Evolutionary conservation across 2,113 vertebrate species (phyloP), one percentile per base, ranked within the genome.

Genomic region (Saccopteryx leptura): DNA sequence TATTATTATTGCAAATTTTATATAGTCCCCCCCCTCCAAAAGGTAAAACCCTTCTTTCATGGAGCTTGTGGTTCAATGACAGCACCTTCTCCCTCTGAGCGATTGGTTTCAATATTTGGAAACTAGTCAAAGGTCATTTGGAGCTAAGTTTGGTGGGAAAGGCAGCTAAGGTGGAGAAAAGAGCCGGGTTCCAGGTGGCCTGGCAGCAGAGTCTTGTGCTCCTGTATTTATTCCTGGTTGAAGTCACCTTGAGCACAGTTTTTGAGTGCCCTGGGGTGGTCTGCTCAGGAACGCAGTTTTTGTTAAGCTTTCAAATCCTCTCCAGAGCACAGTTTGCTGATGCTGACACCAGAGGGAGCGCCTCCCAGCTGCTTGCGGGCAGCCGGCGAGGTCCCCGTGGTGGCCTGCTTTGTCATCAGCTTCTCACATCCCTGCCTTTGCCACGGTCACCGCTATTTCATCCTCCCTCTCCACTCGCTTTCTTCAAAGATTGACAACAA

Each of bases 1-100:
- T 95, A 52, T 56, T 91, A 60, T 66, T 72, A 78, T 28, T 83
- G 15, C 48, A 85, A 84, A 26, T 84, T 84, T 79, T 58, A 19
- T 28, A 80, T 1, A 58, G 58, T 84, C 26, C 26, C 52, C 10
- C 4, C 9, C 4, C 17, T 8, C 5, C 15, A 63, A 39, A 68
- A 19, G 1, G 18, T 26, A 76, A 68, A 85, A 39, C 46, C 21
- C 7, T 76, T 80, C 9, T 79, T 85, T 80, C 26, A 11, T 4
- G 58, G 89, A 74, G 9, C 12, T 21, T 23, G 21, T 61, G 21
- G 5, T 26, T 74, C 9, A 19, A 9, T 3, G 13, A 71, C 50
- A 69, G 17, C 26, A 80, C 58, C 60, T 80, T 61, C 58, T 80
- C 84, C 17, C 39, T 50, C 31, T 66, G 71, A 72, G 76, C 90